phyloP scores from a whole-genome alignment of 2,888 invertebrate genomes.

The Yponomeuta cagnagella region DNA sequence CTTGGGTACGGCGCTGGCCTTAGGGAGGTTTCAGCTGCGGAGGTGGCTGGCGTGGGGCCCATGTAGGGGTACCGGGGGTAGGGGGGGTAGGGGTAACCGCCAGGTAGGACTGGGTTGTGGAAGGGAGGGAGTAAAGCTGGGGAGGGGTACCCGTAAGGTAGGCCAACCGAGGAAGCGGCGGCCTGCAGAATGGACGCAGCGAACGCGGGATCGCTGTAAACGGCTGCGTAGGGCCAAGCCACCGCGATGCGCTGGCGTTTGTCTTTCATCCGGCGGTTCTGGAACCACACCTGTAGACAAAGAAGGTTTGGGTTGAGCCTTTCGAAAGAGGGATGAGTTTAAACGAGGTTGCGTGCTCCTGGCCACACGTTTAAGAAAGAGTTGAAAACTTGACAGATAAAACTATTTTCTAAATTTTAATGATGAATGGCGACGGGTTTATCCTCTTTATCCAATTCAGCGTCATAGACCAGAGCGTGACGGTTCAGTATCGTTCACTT shows the following conservation, averaged over 20 bases:
- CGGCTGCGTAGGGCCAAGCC: slow-evolving; percentile 96
- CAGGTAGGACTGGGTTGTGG: slow-evolving; percentile 73
- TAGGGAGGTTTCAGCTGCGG: slow-evolving; percentile 53
- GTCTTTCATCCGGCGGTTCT: slow-evolving; percentile 97
- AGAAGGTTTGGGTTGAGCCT: slow-evolving; percentile 8
- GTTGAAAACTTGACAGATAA: no score
- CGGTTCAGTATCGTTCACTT: no score
- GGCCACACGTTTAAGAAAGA: no score
- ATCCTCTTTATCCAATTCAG: no score
- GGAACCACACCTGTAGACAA: slow-evolving; percentile 93
- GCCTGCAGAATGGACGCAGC: slow-evolving; percentile 95
- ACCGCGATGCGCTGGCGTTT: slow-evolving; percentile 96
- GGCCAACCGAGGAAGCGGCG: slow-evolving; percentile 83
- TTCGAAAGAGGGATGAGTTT: neutral
- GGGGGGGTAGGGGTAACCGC: slow-evolving; percentile 76
- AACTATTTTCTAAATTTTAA: no score
- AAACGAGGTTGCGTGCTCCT: no score
- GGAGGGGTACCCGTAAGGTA: slow-evolving; percentile 77
- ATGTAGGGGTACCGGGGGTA: slow-evolving; percentile 73
- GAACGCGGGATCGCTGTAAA: slow-evolving; percentile 94
- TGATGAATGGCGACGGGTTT: no score
- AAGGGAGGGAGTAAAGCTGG: slow-evolving; percentile 76
- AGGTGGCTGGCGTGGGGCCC: slow-evolving; percentile 67
- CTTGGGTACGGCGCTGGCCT: slow-evolving; percentile 68
- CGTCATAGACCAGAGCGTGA: no score